Evolutionary conservation across 2,113 vertebrate species (phyloP).

Genomic region (Chelonoidis abingdonii): DNA sequence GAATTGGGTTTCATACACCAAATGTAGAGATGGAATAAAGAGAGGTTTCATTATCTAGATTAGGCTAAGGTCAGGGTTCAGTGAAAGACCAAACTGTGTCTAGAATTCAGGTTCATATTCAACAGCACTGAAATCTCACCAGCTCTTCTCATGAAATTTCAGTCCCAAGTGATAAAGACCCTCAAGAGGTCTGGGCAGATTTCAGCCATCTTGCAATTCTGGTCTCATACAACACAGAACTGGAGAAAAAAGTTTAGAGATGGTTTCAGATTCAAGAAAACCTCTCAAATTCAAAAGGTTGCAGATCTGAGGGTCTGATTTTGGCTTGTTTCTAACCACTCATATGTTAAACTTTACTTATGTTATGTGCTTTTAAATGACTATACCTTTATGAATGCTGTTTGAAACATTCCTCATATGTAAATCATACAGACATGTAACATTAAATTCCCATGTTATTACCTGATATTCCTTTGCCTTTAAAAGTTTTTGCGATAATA

Average conservation of each 20-base stretch:
- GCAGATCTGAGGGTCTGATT: not conserved
- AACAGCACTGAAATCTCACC: no score
- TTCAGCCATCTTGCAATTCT: not conserved
- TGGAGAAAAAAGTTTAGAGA: not conserved
- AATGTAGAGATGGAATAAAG: not conserved
- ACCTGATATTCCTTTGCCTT: conserved; percentile 96
- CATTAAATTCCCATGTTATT: not conserved
- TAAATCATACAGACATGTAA: not conserved
- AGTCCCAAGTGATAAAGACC: not conserved
- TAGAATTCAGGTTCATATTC: not conserved
- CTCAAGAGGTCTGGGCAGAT: not conserved
- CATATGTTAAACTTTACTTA: not conserved
- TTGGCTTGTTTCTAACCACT: not conserved
- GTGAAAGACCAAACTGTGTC: not conserved
- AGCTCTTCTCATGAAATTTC: no score
- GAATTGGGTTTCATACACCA: not conserved
- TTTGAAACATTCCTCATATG: not conserved
- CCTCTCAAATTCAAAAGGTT: not conserved
- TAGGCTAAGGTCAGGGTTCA: not conserved
- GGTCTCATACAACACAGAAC: not conserved
- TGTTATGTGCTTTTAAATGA: not conserved
- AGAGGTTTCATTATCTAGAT: not conserved
- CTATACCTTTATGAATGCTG: not conserved
- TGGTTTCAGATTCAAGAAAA: not conserved
- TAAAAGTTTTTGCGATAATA: conserved; percentile 95